Evolutionary conservation across 53 echinoderm and acorn worm species (phyloP), one percentile per base, ranked within the genome.

Genomic region (Paelopatides confundens): DNA sequence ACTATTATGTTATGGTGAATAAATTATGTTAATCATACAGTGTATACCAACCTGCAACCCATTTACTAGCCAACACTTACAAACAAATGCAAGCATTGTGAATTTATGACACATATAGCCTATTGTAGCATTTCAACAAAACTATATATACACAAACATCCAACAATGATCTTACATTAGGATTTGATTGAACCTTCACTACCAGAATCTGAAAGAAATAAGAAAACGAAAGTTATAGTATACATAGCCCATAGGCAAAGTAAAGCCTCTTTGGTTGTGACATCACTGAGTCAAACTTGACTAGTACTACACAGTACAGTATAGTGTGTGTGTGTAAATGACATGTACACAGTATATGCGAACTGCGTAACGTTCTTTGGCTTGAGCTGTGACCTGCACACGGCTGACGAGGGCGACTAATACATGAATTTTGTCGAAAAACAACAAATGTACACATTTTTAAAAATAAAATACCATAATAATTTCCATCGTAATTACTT

Each of bases 111-210:
- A 17, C 15, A 17, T 58, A 21, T n/a, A 23, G 24, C 58, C 58
- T 26, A 43, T 58, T 58, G 18, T n/a, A 6, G 6, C 58, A 58
- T 23, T 35, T 31, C 30, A 33, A 28, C 18, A 67, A 35, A 67
- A 8, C 7, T 31, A 10, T 31, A 31, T 34, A 5, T 11, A 7
- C 3, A 28, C 5, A 35, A 31, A 31, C 4, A 67, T 8, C 9
- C 7, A 11, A 35, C 15, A 21, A 21, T 15, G 58, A 11, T 31
- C 91, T 94, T 97, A 97, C 95, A 85, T 95, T 92, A 65, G 98
- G 98, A 39, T 97, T 94, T 82, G 87, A 90, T 85, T 94, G 93
- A 62, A 97, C 92, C 85, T 95, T 97, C 58, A 90, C 88, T 47
- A 97, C 98, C 68, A 95, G 85, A 82, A 95, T 93, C 98, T 97